Base-by-base conservation (phyloP, 2,888 invertebrate genomes). In the Hemistola chrysoprasaria region DNA sequence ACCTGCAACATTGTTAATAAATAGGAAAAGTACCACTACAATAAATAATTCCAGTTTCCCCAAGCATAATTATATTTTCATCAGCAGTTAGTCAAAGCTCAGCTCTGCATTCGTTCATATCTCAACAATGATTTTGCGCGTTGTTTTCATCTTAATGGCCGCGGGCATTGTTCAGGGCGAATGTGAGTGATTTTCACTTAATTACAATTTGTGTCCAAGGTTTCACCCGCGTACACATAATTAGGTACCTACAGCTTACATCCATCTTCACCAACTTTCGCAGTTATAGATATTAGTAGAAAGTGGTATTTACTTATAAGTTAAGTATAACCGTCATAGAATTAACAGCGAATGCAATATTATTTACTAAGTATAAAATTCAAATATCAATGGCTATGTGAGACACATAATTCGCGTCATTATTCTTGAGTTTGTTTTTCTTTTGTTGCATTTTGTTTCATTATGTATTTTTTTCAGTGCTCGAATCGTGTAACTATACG, bases 101-200 rank as follows among this genome's bases (percentile, higher is more conserved):
- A 11, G 26, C 46, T 40, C 8, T 24, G 29, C 26, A 46, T 25
- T 43, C 36, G 43, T 45, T 40, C 10, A 9, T 21, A 40, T 32
- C 38, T 27, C 34, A 65, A 74, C 67, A 68, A 82, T 80, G 81
- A 58, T 53, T 33, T 38, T 55, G 27, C 63, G 63, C 40, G 50
- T 65, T 41, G 30, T 76, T 24, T 55, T 68, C 53, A 28, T 82
- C 54, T 62, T 78, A 36, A 44, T 55, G 35, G 52, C 68, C 6
- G 6, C 61, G 22, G 49, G 51, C 27, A 27, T 54, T 27, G 47
- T 50, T 32, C 45, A 56, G 23, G 50, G 47, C 40, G 31, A 53
- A 43, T 22, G 49, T 53, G 28, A 50, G 52, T 43, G 16, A 4
- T 4, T 2, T 16, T 16, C 16, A 16, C 16, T 16, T 16, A 16